phyloP scores from a whole-genome alignment of 1,140 invertebrate species.

The Drosophila melanica region DNA sequence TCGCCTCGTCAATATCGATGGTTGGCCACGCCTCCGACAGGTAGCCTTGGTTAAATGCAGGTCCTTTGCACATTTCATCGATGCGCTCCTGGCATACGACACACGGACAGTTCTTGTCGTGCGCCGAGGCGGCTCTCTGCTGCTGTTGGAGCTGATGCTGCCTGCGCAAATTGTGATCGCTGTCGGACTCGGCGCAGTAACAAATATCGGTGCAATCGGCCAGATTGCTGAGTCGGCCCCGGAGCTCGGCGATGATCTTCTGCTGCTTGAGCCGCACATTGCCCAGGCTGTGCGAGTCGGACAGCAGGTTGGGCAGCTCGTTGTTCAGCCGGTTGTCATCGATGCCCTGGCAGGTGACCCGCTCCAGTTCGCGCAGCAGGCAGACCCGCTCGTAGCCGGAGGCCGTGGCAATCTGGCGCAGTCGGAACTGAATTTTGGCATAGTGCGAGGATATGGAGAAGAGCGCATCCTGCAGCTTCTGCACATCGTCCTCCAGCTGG shows the following conservation, averaged over 20 bases:
- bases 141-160: not conserved
- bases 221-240: constrained; percentile 33
- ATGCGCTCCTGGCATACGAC: too few species aligned
- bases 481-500: constrained; percentile 59
- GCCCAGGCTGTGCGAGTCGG: constrained; percentile 35
- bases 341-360: constrained; percentile 32
- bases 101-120: constrained; percentile 11
- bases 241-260: constrained; percentile 44
- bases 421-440: constrained; percentile 64
- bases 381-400: constrained; percentile 29
- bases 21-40: constrained; percentile 3
- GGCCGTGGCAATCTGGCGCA: constrained; percentile 58
- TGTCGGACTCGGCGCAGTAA: constrained; percentile 26
- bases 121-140: too few species aligned
- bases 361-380: constrained; percentile 56
- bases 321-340: constrained; percentile 11
- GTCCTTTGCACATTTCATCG: not conserved
- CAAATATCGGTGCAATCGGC: not conserved
- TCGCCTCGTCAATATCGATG: too few species aligned
- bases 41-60: not conserved
- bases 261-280: constrained; percentile 48
- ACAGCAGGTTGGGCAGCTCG: constrained; percentile 33
- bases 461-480: constrained; percentile 60
- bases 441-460: constrained; percentile 66
- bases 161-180: constrained; percentile 6